These are phyloP conservation scores for Merluccius polli DNA, from an alignment of 2,797 vertebrate species.

Conservation along the genomic window DNA sequence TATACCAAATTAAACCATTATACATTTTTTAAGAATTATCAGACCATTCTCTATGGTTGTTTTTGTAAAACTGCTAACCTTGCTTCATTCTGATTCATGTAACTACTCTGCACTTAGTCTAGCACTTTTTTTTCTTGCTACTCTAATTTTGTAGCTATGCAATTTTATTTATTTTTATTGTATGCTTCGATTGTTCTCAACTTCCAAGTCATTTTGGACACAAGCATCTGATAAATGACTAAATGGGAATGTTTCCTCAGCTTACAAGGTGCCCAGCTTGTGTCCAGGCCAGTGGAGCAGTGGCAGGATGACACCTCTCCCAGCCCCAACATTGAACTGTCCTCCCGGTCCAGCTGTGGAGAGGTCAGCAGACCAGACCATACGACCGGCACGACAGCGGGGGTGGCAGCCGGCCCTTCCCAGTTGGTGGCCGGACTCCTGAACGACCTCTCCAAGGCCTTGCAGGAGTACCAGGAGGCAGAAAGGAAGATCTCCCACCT, in stretches of 20 bases:
- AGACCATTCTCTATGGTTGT: neutral
- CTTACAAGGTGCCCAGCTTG: slow-evolving; percentile 53
- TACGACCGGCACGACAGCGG: slow-evolving; percentile 17
- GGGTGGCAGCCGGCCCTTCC: slow-evolving; percentile 51
- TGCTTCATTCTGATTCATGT: neutral
- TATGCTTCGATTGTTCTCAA: too few species aligned
- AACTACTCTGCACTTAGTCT: neutral
- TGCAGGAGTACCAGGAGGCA: slow-evolving; percentile 87
- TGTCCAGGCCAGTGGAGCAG: slow-evolving; percentile 57
- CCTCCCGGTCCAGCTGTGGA: slow-evolving; percentile 36
- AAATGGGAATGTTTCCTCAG: slow-evolving; percentile 37
- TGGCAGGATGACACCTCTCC: slow-evolving; percentile 58
- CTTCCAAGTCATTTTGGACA: neutral
- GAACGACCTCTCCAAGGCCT: slow-evolving; percentile 82
- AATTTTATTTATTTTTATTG: neutral
- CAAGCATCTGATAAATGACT: neutral
- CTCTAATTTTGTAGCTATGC: neutral
- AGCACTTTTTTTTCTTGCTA: neutral
- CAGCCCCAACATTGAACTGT: slow-evolving; percentile 56
- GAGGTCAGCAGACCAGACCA: slow-evolving; percentile 46
- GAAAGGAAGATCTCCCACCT: slow-evolving; percentile 84
- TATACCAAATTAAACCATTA: neutral
- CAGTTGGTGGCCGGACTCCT: slow-evolving; percentile 75
- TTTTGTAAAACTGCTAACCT: neutral
- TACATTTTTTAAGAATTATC: neutral